phyloP scores from a whole-genome alignment of 2,113 vertebrate genomes.

The Kryptolebias marmoratus region DNA sequence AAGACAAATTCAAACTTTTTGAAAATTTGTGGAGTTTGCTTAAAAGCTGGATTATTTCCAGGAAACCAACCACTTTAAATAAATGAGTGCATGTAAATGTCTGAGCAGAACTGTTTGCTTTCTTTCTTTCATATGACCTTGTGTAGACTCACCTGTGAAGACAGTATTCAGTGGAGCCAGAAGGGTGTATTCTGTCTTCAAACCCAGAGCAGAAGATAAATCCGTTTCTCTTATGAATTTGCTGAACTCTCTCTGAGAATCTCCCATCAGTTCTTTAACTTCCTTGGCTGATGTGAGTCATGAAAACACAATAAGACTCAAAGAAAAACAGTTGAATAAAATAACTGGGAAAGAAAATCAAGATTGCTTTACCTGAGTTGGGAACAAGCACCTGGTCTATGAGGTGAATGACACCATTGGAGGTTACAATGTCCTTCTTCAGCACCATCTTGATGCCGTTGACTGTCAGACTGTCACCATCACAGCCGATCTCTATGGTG shows the following conservation, averaged over 20 bases:
- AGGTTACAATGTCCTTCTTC: constrained; percentile 94
- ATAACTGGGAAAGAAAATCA: not conserved
- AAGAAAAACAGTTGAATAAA: not conserved
- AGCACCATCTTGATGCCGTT: constrained; percentile 96
- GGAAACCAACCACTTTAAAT: too few species aligned
- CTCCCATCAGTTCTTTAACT: constrained; percentile 86
- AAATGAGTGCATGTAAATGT: too few species aligned
- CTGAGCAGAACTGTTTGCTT: too few species aligned
- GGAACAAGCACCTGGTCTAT: constrained; percentile 92
- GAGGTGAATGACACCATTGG: constrained; percentile 94
- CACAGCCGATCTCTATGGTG: constrained; percentile 89
- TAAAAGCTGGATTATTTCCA: too few species aligned
- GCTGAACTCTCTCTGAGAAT: constrained; percentile 86
- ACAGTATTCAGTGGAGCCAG: constrained; percentile 88
- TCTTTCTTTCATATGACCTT: not conserved
- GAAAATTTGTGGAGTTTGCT: too few species aligned
- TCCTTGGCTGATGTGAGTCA: constrained; percentile 84
- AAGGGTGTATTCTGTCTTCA: constrained; percentile 89
- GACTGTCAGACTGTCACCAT: constrained; percentile 91
- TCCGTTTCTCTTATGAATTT: constrained; percentile 86
- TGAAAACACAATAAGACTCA: constrained; percentile 7
- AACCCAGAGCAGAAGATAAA: constrained; percentile 82
- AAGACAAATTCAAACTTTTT: too few species aligned
- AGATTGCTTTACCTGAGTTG: constrained; percentile 86
- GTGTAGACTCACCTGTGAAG: constrained; percentile 86